Evolutionary conservation across 2,888 invertebrate genomes (phyloP).

Genomic region (Ophraella communa): DNA sequence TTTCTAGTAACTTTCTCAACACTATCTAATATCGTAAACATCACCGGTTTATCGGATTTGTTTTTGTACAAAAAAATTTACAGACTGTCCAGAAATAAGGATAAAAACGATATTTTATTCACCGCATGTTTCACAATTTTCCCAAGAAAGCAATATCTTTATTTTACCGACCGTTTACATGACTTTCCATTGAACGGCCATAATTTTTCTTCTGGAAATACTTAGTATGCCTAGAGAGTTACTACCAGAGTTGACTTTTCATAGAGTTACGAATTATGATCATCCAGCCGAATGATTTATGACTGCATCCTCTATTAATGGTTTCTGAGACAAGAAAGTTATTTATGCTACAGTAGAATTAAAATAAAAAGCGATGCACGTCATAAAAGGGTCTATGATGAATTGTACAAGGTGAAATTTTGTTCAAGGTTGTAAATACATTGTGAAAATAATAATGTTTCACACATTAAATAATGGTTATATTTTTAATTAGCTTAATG

Average conservation of each 20-base stretch:
- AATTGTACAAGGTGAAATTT: no score
- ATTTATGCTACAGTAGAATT: no score
- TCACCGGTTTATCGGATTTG: neutral
- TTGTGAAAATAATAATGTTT: no score
- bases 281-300: neutral
- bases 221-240: conserved; percentile 7
- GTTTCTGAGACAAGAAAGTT: no score
- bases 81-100: neutral
- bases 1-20: no score
- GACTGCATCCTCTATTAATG: no score
- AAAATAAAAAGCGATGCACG: no score
- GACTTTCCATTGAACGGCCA: conserved; percentile 2
- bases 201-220: conserved; percentile 7
- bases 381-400: no score
- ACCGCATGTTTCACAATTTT: neutral
- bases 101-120: neutral
- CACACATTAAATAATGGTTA: no score
- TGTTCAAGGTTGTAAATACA: no score
- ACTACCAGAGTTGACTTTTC: conserved; percentile 9
- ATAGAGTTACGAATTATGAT: neutral
- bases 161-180: conserved; percentile 10
- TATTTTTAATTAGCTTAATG: no score
- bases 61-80: neutral
- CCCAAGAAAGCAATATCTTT: conserved; percentile 5
- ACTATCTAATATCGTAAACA: no score